A percentile compares a stretch with the other conserved stretches of the same genome.
Evolutionary conservation across 2,888 invertebrate genomes (phyloP).

Genomic region (Diarsia rubi): DNA sequence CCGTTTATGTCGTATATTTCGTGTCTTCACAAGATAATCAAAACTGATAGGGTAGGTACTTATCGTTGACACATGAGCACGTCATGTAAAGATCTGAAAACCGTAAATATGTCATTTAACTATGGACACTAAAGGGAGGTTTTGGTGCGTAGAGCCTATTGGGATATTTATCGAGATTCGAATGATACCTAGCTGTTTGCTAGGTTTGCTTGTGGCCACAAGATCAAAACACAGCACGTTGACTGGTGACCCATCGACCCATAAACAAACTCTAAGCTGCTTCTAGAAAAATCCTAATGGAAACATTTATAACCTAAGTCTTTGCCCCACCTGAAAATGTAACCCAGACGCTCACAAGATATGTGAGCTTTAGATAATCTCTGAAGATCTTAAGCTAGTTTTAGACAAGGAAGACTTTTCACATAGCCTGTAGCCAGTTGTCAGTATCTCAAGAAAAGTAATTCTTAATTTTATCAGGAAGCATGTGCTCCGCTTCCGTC

Average conservation of each 20-base stretch:
- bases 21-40: too few species aligned
- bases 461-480: constrained; percentile 13
- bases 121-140: too few species aligned
- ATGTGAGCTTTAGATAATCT: neutral
- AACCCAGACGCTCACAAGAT: neutral
- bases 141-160: neutral
- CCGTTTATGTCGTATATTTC: too few species aligned
- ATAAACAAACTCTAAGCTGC: neutral
- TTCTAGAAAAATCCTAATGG: neutral
- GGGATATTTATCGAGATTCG: neutral
- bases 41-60: too few species aligned
- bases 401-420: neutral
- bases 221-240: too few species aligned
- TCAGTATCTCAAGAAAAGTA: neutral
- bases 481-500: constrained; percentile 7
- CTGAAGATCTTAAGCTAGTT: neutral
- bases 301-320: neutral
- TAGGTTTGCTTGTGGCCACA: neutral
- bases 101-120: too few species aligned
- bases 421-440: neutral
- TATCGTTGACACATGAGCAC: too few species aligned
- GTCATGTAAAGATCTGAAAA: too few species aligned
- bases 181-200: neutral
- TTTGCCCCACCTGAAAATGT: neutral
- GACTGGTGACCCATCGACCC: too few species aligned